These are phyloP conservation scores for Tokudaia tokunoshimensis DNA, from an alignment of 2,797 vertebrate species.

Conservation along the genomic window DNA sequence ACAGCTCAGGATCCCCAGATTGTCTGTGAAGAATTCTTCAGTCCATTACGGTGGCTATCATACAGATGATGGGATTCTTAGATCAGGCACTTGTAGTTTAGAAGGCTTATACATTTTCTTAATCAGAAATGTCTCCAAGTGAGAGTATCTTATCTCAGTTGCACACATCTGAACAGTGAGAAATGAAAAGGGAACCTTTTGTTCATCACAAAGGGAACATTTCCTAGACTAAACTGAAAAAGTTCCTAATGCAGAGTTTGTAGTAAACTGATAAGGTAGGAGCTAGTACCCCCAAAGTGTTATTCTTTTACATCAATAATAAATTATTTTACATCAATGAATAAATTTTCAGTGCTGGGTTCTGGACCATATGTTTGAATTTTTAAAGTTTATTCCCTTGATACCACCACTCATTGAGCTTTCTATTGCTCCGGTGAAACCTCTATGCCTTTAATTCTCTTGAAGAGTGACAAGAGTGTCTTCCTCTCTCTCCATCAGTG, in stretches of 20 bases:
- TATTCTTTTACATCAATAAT: neutral
- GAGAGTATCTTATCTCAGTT: slow-evolving; percentile 18
- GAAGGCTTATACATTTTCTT: slow-evolving; percentile 38
- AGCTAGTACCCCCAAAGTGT: neutral
- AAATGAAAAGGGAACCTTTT: slow-evolving; percentile 57
- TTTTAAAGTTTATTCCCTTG: neutral
- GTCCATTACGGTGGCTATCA: neutral
- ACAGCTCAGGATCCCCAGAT: neutral
- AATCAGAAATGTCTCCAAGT: slow-evolving; percentile 44
- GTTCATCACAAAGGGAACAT: neutral
- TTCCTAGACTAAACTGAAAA: slow-evolving; percentile 47
- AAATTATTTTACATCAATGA: slow-evolving; percentile 11
- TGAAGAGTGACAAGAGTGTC: slow-evolving; percentile 33
- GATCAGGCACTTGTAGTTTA: neutral
- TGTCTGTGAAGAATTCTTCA: neutral
- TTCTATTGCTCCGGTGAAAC: neutral
- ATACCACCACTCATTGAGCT: neutral
- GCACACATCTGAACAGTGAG: neutral
- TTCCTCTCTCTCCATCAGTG: neutral
- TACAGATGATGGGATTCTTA: slow-evolving; percentile 29
- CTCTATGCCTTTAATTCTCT: neutral
- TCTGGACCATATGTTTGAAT: slow-evolving; percentile 37
- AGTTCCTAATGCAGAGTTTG: slow-evolving; percentile 13
- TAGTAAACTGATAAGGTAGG: neutral
- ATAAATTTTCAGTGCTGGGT: rapidly evolving